Evolutionary conservation across 2,888 invertebrate species (phyloP), one percentile per base, ranked within the genome.

Genomic region (Autographa gamma): DNA sequence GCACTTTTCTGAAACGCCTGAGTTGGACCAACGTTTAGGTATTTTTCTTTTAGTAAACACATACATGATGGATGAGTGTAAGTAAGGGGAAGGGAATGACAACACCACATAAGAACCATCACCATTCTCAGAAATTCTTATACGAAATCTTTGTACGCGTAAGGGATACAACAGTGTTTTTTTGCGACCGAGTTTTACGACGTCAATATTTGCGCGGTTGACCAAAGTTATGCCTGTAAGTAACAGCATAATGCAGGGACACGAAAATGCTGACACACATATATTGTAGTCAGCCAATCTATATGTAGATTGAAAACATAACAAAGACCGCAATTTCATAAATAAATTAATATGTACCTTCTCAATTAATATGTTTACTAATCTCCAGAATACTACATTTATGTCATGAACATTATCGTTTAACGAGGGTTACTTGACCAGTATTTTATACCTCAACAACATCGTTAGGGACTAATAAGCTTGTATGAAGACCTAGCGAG

Each of bases 161-260:
- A 88, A 87, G 83, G 90, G 86, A 91, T 88, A 88, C 85, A 86
- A 74, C 77, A 74, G 72, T 74, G 84, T 86, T 90, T 89, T 43
- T 90, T 90, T 85, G 85, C 76, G 85, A 78, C 75, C 79, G 77
- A 80, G 73, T 85, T 89, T 89, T 88, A 89, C 86, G 81, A 86
- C 73, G 74, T 76, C 81, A 80, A 86, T 87, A 86, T 87, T 87
- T 83, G 79, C 74, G 83, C 74, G 83, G 79, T 72, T 71, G 74
- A 71, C 73, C 77, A 74, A 77, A 84, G 76, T 85, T 80, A 79
- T 80, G 79, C 79, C 85, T 83, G 83, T 82, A 84, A 86, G 89
- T 87, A 86, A 88, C 84, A 84, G 83, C 70, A 77, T 77, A 81
- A 82, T 81, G 79, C 82, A 78, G 72, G 75, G 52, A 71, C 60